phyloP scores from a whole-genome alignment of 2,797 vertebrate species.

The Hozukius guyotensis region DNA sequence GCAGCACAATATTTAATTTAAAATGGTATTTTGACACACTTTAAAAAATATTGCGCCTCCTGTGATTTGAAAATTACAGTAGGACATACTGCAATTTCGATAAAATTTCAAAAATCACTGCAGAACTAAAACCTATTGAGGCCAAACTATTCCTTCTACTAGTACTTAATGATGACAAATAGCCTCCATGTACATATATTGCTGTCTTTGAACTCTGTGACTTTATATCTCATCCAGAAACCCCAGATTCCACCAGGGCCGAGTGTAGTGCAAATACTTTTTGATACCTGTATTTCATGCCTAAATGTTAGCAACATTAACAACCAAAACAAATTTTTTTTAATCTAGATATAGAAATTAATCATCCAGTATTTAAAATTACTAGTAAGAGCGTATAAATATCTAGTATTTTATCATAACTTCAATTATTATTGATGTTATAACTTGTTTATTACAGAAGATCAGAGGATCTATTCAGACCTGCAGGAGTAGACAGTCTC shows the following conservation, averaged over 20 bases:
- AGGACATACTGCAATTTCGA: neutral
- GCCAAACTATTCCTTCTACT: neutral
- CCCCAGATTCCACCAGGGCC: neutral
- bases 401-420: neutral
- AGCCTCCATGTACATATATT: neutral
- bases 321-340: neutral
- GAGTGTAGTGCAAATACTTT: neutral
- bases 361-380: neutral
- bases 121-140: constrained; percentile 19
- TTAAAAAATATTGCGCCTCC: too few relatives aligned
- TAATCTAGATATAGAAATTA: neutral
- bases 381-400: neutral
- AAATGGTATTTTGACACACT: too few relatives aligned
- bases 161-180: neutral
- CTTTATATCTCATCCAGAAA: neutral
- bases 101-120: neutral
- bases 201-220: neutral
- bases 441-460: neutral
- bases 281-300: neutral
- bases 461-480: constrained; percentile 76
- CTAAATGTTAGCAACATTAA: neutral
- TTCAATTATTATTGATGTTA: neutral
- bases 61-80: too few relatives aligned
- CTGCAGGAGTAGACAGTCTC: constrained; percentile 99
- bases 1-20: too few relatives aligned